phyloP scores from a whole-genome alignment of 2,888 invertebrate species.

The Pseudanteris insignis region DNA sequence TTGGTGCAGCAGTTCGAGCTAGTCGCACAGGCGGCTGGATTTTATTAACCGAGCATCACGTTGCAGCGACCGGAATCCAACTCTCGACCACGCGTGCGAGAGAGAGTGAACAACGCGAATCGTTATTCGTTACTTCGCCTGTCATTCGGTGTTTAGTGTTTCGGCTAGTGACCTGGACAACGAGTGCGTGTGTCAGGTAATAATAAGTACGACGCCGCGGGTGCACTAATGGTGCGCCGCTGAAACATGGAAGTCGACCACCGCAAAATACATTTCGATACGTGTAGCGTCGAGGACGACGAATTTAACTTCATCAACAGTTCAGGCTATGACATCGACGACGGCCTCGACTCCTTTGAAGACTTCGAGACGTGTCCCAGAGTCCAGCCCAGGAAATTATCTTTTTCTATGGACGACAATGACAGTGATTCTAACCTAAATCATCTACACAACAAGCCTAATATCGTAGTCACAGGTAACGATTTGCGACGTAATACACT shows the following conservation, averaged over 20 bases:
- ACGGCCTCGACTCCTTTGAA: slow-evolving; percentile 72
- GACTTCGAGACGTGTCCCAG: slow-evolving; percentile 70
- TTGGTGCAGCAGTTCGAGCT: slow-evolving; percentile 49
- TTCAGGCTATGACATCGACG: slow-evolving; percentile 73
- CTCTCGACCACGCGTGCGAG: slow-evolving; percentile 47
- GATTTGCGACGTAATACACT: too few relatives aligned
- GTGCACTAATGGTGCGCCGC: slow-evolving; percentile 46
- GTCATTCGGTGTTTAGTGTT: slow-evolving; percentile 47
- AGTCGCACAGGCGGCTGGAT: neutral
- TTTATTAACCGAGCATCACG: slow-evolving; percentile 39
- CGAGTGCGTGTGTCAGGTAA: slow-evolving; percentile 1
- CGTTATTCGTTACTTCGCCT: too few relatives aligned
- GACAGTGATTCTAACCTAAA: slow-evolving; percentile 55
- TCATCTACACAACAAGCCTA: slow-evolving; percentile 2
- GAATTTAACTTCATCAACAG: slow-evolving; percentile 69
- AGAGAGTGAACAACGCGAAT: too few relatives aligned
- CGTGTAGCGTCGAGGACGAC: slow-evolving; percentile 66
- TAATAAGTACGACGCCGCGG: too few relatives aligned
- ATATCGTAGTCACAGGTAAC: slow-evolving; percentile 22
- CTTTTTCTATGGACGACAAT: slow-evolving; percentile 68
- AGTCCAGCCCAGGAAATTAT: slow-evolving; percentile 72
- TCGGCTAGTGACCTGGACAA: neutral
- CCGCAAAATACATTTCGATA: slow-evolving; percentile 62
- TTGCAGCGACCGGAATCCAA: slow-evolving; percentile 3
- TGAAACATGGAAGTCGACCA: slow-evolving; percentile 59